Base-by-base conservation (phyloP, 1,140 invertebrate species). In the Drosophila erecta region DNA sequence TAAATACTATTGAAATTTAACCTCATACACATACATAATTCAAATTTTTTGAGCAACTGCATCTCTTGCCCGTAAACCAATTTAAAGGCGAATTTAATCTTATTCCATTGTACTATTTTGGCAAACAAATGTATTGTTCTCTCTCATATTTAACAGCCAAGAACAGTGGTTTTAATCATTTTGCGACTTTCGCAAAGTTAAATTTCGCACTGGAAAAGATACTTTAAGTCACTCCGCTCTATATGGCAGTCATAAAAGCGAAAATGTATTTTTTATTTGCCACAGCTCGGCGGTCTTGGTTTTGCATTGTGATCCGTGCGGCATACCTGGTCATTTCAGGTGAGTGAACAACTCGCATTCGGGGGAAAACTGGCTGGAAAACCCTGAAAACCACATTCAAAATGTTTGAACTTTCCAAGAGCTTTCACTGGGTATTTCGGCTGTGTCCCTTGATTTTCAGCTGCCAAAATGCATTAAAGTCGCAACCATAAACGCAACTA, bases 381-480 rank as follows among this genome's bases (percentile, higher is more conserved):
- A 43, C 44, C 24, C 20, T 35, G 65, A 38, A 56, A 70, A 49
- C 50, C 43, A 27, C 50, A 47, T 49, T 66, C 11, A 66, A 65
- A 66, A 65, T 49, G 33, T 49, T 66, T 49, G 7, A 66, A 66
- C 41, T 64, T 66, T 66, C 4, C 8, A 11, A 27, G 4, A 46
- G 27, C 37, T 24, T 55, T 11, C 12, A 15, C 30, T 30, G 30
- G 24, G 1, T 15, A 15, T 24, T 24, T 35, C 47, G 50, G 30
- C 41, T 56, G 56, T 56, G 40, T 55, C 27, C 40, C 56, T 57
- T 74, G 59, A 65, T 64, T 65, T 38, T 12, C 30, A 33, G 40
- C 70, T 74, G 70, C 49, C 71, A 56, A 41, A 74, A 43, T 74
- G 71, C 71, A 73, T 62, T 73, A 74, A 47, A 62, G 15, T 43